A percentile compares a stretch with the other conserved stretches of the same genome.
phyloP scores from a whole-genome alignment of 2,113 vertebrate species.

The Equus quagga region DNA sequence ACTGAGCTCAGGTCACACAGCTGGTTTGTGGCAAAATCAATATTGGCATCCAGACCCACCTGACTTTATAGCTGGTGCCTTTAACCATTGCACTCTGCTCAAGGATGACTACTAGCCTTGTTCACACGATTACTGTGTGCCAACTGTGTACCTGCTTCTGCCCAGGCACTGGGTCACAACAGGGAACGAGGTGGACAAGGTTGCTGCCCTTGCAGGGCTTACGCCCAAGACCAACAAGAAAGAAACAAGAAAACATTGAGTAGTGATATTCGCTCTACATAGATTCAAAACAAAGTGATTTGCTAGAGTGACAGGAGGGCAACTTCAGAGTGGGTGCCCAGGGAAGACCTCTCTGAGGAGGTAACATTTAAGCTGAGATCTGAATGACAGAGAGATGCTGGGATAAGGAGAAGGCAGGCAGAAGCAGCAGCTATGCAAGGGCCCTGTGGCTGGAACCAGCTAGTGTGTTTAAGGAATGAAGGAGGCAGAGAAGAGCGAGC shows the following conservation, averaged over 20 bases:
- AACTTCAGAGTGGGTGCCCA: background rate
- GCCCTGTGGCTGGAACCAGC: background rate
- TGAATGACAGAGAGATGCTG: background rate
- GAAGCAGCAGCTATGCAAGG: background rate
- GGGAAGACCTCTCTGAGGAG: background rate
- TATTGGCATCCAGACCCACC: background rate
- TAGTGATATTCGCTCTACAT: background rate
- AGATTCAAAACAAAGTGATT: background rate
- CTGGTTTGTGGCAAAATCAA: background rate
- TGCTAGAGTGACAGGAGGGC: background rate
- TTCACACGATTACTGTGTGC: background rate
- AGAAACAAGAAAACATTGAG: background rate
- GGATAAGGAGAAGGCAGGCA: background rate
- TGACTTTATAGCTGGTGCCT: background rate
- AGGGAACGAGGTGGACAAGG: background rate
- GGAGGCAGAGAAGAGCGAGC: background rate
- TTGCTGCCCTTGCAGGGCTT: background rate
- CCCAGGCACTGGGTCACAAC: background rate
- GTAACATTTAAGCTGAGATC: background rate
- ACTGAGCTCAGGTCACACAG: background rate
- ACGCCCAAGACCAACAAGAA: background rate
- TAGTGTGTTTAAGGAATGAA: background rate
- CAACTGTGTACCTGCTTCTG: background rate
- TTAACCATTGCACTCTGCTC: background rate
- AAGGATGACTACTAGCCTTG: background rate